Evolutionary conservation across 2,888 invertebrate species (phyloP).

Genomic region (Graphium colonna): DNA sequence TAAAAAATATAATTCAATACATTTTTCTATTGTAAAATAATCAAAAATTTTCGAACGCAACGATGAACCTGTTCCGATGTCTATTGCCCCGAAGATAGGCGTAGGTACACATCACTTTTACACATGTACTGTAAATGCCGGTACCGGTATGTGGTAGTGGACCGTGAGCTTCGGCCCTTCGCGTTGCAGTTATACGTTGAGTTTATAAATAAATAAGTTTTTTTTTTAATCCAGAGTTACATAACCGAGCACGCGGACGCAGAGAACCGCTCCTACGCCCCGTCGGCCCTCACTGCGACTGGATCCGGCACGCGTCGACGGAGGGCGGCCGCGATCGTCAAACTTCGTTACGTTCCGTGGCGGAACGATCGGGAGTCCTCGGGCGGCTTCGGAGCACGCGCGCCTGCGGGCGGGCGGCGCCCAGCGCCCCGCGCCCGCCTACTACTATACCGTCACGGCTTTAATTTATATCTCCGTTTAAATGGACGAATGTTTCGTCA

Average conservation of each 20-base stretch:
- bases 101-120: slow-evolving; percentile 65
- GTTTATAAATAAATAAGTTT: slow-evolving; percentile 76
- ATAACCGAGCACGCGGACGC: slow-evolving; percentile 69
- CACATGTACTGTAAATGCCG: slow-evolving; percentile 39
- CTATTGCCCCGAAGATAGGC: slow-evolving; percentile 62
- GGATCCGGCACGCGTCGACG: slow-evolving; percentile 71
- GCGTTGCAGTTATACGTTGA: slow-evolving; percentile 43
- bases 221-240: slow-evolving; percentile 55
- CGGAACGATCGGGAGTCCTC: slow-evolving; percentile 73
- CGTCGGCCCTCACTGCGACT: slow-evolving; percentile 75
- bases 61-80: slow-evolving; percentile 64
- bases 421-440: slow-evolving; percentile 56
- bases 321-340: slow-evolving; percentile 72
- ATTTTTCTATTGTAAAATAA: slow-evolving; percentile 6
- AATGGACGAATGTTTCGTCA: slow-evolving; percentile 38
- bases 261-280: slow-evolving; percentile 71
- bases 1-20: slow-evolving; percentile 5
- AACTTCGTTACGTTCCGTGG: slow-evolving; percentile 75
- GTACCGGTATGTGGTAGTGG: slow-evolving; percentile 4
- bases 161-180: slow-evolving; percentile 32
- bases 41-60: slow-evolving; percentile 48
- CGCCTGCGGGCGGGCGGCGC: slow-evolving; percentile 72
- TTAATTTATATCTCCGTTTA: slow-evolving; percentile 59
- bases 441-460: slow-evolving; percentile 50
- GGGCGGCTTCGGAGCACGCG: slow-evolving; percentile 72